These are phyloP conservation scores for Mycetomoellerius zeteki DNA, from an alignment of 1,140 invertebrate genomes.

Conservation along the genomic window DNA sequence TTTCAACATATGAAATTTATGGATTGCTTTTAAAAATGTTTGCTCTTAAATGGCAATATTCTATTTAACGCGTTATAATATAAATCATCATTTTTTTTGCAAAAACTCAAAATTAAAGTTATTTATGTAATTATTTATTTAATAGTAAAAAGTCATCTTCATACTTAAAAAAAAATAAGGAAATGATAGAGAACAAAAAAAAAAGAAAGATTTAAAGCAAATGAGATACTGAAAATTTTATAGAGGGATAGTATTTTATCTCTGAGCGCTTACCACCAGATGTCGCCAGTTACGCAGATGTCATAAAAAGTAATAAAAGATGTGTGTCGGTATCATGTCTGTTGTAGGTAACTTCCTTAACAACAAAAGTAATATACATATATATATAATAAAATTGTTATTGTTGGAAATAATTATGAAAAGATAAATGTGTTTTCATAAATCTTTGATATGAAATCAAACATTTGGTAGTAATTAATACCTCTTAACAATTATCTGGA, in stretches of 20 bases:
- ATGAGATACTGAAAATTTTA: not conserved
- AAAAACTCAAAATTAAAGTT: not conserved
- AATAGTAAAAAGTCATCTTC: not conserved
- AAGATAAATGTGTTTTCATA: not conserved
- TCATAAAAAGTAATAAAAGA: slow-evolving; percentile 56
- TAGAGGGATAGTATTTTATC: slow-evolving; percentile 7
- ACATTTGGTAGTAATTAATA: not conserved
- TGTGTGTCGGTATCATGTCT: slow-evolving; percentile 58
- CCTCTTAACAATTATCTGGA: not conserved
- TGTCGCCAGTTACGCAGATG: slow-evolving; percentile 65
- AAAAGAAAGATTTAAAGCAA: not conserved
- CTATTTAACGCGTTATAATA: not conserved
- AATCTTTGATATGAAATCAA: not conserved
- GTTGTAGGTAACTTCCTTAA: slow-evolving; percentile 31
- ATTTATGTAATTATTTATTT: slow-evolving; percentile 15
- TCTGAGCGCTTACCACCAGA: slow-evolving; percentile 37
- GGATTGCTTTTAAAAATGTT: not conserved
- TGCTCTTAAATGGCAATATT: not conserved
- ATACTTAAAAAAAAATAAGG: not conserved
- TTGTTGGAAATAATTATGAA: no score
- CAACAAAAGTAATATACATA: not conserved
- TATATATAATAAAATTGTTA: not conserved
- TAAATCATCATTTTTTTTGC: not conserved
- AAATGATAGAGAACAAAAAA: not conserved
- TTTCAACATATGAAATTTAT: not conserved